Percentiles rank a stretch among this genome's conserved stretches.
Conservation (phyloP, 2,113 vertebrate species). For the Donacobius atricapilla region DNA sequence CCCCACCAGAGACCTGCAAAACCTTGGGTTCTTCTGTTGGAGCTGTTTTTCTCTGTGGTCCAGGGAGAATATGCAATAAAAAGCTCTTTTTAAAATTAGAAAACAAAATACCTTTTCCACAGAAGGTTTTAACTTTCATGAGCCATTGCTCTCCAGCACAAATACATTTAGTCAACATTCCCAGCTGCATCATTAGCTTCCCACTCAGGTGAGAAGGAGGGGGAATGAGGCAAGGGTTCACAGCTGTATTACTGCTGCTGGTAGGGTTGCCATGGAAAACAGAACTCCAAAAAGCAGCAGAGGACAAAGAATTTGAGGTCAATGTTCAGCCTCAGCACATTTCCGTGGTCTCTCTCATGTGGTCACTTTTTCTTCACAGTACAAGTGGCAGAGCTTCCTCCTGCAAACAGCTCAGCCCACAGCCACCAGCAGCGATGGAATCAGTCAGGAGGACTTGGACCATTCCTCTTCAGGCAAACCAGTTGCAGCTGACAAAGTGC, state of each 20-base stretch:
- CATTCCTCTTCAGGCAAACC: not conserved
- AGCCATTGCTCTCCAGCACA: not conserved
- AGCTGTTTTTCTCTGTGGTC: not conserved
- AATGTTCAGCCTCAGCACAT: not conserved
- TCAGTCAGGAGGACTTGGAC: not conserved
- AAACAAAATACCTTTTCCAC: not conserved
- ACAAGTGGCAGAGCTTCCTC: not conserved
- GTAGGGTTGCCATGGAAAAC: not conserved
- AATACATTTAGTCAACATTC: not conserved
- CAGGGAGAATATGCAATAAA: not conserved
- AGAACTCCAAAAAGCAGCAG: not conserved
- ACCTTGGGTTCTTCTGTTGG: not conserved
- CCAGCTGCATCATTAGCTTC: not conserved
- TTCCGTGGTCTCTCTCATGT: not conserved
- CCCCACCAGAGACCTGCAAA: not conserved
- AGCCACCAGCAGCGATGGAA: not conserved
- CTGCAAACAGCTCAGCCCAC: not conserved
- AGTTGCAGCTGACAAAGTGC: not conserved
- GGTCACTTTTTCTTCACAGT: not conserved
- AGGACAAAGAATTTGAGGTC: not conserved
- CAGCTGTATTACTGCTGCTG: not conserved
- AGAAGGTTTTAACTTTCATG: not conserved
- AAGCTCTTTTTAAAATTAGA: not conserved
- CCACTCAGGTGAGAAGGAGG: not conserved
- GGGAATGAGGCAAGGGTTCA: not conserved